These are phyloP conservation scores for Corynorhinus townsendii DNA, from an alignment of 2,113 vertebrate species.

Conservation along the genomic window DNA sequence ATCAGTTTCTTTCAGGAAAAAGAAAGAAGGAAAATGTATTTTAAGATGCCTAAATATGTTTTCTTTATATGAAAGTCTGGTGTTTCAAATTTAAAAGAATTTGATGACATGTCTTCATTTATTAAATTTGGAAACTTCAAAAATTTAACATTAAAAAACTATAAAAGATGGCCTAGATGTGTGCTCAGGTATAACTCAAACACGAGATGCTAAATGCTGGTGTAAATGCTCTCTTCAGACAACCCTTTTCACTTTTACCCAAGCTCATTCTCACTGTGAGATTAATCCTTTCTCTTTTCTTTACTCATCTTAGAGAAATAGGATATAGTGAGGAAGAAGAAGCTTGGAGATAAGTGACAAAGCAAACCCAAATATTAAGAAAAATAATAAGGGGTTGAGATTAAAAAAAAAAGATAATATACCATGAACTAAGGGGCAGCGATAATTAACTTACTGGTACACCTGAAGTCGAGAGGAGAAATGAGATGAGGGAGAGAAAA, in stretches of 20 bases:
- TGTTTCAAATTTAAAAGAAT: background rate
- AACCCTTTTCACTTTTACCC: background rate
- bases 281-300: background rate
- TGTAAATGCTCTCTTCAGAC: background rate
- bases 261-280: background rate
- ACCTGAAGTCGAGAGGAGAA: background rate
- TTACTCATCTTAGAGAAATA: too few species aligned
- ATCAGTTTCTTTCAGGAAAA: conserved; percentile 27
- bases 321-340: background rate
- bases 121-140: background rate
- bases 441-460: background rate
- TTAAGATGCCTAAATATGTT: background rate
- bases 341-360: background rate
- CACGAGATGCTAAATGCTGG: background rate
- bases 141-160: background rate
- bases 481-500: background rate
- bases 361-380: background rate
- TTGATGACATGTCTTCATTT: background rate
- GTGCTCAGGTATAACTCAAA: background rate
- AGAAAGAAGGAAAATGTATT: background rate
- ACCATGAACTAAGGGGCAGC: background rate
- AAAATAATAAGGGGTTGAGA: background rate
- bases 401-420: background rate
- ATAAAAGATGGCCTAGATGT: background rate
- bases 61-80: background rate